phyloP scores from a whole-genome alignment of 2,113 vertebrate species.

The Heterochromis multidens region DNA sequence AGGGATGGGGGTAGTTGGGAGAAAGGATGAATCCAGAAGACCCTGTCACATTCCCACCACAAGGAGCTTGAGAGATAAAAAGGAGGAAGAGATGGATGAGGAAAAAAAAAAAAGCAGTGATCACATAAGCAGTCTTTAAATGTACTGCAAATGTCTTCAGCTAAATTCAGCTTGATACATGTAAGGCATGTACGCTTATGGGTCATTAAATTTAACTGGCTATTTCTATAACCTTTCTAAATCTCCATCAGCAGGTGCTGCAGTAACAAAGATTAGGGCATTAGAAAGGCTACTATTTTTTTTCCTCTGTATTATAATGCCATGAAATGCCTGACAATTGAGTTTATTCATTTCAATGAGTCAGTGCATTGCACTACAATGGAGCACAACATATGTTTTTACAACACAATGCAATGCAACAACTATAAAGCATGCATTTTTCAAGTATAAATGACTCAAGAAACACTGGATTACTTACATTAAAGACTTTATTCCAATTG shows the following conservation, averaged over 20 bases:
- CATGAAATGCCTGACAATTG: neutral
- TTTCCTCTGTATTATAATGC: neutral
- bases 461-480: neutral
- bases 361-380: no score
- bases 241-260: neutral
- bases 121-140: neutral
- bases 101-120: neutral
- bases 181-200: neutral
- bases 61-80: conserved; percentile 82
- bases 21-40: conserved; percentile 98
- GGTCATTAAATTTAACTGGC: conserved; percentile 28
- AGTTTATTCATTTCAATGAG: neutral
- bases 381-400: neutral
- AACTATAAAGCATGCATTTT: neutral
- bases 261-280: neutral
- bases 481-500: neutral
- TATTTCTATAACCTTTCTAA: conserved; percentile 5
- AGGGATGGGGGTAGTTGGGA: conserved; percentile 95
- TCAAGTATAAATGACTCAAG: neutral
- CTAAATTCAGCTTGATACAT: neutral
- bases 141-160: neutral
- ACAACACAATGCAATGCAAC: neutral
- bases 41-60: conserved; percentile 96
- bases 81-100: neutral
- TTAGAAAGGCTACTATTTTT: neutral